Evolutionary conservation across 1,140 invertebrate species (phyloP), one percentile per base, ranked within the genome.

Genomic region (Heliconius hewitsoni): DNA sequence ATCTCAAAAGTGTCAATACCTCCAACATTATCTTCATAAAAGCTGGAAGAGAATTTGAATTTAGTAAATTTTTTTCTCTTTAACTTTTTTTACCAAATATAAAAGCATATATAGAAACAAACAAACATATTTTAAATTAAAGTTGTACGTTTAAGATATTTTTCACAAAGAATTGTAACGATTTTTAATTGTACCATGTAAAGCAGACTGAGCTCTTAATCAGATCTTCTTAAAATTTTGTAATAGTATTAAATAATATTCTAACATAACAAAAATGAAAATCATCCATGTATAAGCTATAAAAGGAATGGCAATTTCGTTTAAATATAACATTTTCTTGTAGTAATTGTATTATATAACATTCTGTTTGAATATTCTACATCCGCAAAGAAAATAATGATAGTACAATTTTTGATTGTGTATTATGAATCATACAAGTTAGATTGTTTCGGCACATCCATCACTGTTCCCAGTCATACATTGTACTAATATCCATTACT

Each of bases 301-400:
- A 60, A 27, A 60, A 60, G 57, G 57, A 60, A 60, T 27, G 57
- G n/a, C 57, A 27, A 60, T 60, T 60, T 60, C 9, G 11, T 60
- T 60, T 60, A 60, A 23, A n/a, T 60, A 60, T 60, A n/a, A 60
- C 19, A 60, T 60, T 60, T 60, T 23, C 57, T 11, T 66, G 27
- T 66, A 9, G 27, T 66, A 66, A 66, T 66, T 66, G 3, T 30
- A 66, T 66, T 30, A 66, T 66, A 27, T 66, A 27, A 66, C 23
- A 16, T 5, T 57, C 11, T 66, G 13, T 66, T 66, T 30, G 60
- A 66, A 66, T 66, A 66, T 66, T 66, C 60, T 66, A 66, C 27
- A 30, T 66, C 60, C 60, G 60, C 60, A 66, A 66, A 66, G 60
- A 66, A 66, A 30, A 66, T 66, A 66, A 66, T 66, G 60, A 66